Evolutionary conservation across 1,140 invertebrate species (phyloP).

Genomic region (Neotoxoptera formosana): DNA sequence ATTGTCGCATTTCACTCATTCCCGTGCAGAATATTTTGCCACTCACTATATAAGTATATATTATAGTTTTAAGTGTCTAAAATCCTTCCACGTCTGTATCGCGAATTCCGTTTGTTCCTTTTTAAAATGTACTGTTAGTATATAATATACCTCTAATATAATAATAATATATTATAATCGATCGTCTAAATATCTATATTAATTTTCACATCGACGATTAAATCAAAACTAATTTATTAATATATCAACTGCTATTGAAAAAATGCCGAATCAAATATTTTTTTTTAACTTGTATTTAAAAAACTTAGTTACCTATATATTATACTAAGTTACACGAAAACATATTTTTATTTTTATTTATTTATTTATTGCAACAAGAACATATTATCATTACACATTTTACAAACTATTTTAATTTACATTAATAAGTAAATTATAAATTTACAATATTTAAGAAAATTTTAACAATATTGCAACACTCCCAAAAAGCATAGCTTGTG

Average conservation of each 20-base stretch:
- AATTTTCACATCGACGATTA: not conserved
- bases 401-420: too few relatives aligned
- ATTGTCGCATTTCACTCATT: not conserved
- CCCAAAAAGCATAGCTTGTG: too few relatives aligned
- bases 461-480: too few relatives aligned
- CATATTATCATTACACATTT: too few relatives aligned
- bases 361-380: too few relatives aligned
- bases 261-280: not conserved
- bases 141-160: not conserved
- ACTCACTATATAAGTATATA: not conserved
- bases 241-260: not conserved
- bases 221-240: not conserved
- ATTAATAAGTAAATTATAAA: too few relatives aligned
- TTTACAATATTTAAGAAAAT: too few relatives aligned
- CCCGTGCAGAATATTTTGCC: not conserved
- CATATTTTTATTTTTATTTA: too few relatives aligned
- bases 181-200: not conserved
- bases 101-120: not conserved
- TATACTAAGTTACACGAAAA: not conserved
- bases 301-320: not conserved
- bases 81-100: not conserved
- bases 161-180: too few relatives aligned
- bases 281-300: too few relatives aligned
- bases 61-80: not conserved
- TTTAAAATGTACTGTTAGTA: not conserved